phyloP scores from a whole-genome alignment of 2,888 invertebrate species.

The Taenaris catops region DNA sequence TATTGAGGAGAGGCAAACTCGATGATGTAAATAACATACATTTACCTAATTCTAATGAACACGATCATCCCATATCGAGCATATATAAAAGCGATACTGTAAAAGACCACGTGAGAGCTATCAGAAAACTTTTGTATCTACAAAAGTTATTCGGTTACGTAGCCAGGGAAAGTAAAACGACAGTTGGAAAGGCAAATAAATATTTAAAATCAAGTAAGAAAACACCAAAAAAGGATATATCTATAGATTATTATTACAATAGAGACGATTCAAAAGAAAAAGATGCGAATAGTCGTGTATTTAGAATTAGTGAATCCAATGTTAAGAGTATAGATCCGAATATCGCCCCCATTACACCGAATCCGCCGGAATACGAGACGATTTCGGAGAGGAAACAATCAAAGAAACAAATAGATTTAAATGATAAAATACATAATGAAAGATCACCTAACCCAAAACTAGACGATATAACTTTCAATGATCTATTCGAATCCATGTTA shows the following conservation, averaged over 20 bases:
- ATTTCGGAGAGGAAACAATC: background rate
- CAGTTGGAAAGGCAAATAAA: conserved; percentile 1
- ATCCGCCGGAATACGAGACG: background rate
- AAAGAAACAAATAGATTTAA: background rate
- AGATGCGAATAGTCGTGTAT: background rate
- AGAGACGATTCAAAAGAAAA: conserved; percentile 13
- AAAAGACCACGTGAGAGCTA: conserved; percentile 33
- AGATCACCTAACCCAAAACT: conserved; percentile 12
- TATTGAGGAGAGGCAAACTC: conserved; percentile 4
- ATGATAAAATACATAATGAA: background rate
- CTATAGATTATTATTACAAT: conserved; percentile 34
- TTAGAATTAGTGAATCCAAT: conserved; percentile 8
- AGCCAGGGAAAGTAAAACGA: conserved; percentile 1
- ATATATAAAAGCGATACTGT: conserved; percentile 23
- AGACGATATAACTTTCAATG: conserved; percentile 5
- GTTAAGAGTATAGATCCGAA: conserved; percentile 14
- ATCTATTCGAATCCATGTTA: conserved; percentile 30
- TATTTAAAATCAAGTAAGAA: background rate
- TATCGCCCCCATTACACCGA: conserved; percentile 1
- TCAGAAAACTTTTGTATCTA: conserved; percentile 32
- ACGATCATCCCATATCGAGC: conserved; percentile 24
- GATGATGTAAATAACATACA: background rate
- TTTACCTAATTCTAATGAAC: conserved; percentile 18
- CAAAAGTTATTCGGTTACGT: conserved; percentile 28
- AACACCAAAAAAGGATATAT: conserved; percentile 19